Base-by-base conservation (phyloP, 2,888 invertebrate species). In the Halocaridina rubra region DNA sequence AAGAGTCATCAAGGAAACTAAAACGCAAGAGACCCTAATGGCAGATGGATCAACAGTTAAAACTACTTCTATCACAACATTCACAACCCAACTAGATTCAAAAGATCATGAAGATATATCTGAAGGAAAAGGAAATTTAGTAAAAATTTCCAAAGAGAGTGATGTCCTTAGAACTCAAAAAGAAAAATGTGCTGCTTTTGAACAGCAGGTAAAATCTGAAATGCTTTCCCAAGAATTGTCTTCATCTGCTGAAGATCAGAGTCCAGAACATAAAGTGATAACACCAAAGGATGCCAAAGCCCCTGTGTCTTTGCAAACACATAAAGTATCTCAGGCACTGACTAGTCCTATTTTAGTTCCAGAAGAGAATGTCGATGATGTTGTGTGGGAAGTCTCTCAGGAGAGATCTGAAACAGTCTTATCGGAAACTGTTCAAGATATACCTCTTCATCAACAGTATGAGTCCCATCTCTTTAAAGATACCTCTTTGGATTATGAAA, bases 361-460 rank as follows among this genome's bases (percentile, higher is more conserved):
- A 39, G 81, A 88, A 33, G 88, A 88, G 78, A 86, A 71, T 33
- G 74, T 88, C 19, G 78, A 86, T 74, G 86, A 88, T 24, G 78
- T 88, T 61, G 86, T 88, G 7, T 88, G 88, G 88, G 88, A 88
- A 69, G 88, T 84, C 16, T 88, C 86, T 29, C 88, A 88, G 53
- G 86, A 88, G 80, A 76, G 78, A 30, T 88, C 88, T 22, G 88
- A 88, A 59, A 76, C 71, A 22, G 72, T 82, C 5, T 59, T 85
- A 19, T 84, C 84, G 8, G 88, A 88, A 67, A 88, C 85, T 29
- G 88, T 88, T 13, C 69, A 86, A 22, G 82, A 86, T 27, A 88
- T 88, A 39, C 85, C 87, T 19, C 7, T 32, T 22, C 72, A 79
- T 4, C 79, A 74, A 30, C 46, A 72, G 1, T 39, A 33, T 30